Percentiles rank a stretch among this genome's conserved stretches.
phyloP scores from a whole-genome alignment of 1,140 invertebrate genomes.

The Mercenaria mercenaria region DNA sequence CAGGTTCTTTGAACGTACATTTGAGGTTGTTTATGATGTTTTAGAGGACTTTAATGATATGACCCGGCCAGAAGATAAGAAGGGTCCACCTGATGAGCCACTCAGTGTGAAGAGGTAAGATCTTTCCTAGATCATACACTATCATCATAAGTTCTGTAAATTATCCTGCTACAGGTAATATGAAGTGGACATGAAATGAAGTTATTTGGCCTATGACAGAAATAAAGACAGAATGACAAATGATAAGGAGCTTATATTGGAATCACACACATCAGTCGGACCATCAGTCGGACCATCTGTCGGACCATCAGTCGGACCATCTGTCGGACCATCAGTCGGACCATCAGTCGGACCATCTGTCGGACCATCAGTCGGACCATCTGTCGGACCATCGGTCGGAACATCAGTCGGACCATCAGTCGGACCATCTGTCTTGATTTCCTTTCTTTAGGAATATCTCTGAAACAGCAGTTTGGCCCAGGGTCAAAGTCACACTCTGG shows the following conservation, averaged over 20 bases:
- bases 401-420: background rate
- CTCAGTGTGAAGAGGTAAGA: slow-evolving; percentile 54
- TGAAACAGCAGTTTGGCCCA: too few species aligned
- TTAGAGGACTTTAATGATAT: slow-evolving; percentile 57
- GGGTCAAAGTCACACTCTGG: too few species aligned
- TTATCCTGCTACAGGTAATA: too few species aligned
- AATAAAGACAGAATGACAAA: too few species aligned
- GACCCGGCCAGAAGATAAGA: background rate
- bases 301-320: background rate
- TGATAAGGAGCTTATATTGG: too few species aligned
- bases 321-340: background rate
- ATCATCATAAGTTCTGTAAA: too few species aligned
- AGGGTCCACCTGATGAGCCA: background rate
- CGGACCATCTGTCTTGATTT: background rate
- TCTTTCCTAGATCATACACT: background rate
- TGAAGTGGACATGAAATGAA: too few species aligned
- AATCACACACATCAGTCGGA: background rate
- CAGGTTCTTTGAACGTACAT: slow-evolving; percentile 11
- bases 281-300: background rate
- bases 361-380: background rate
- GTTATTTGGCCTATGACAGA: too few species aligned
- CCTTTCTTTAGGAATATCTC: background rate
- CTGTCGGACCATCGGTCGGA: background rate
- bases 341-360: background rate
- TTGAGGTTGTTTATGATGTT: slow-evolving; percentile 17